Evolutionary conservation across 2,113 vertebrate species (phyloP).

Genomic region (Jaculus jaculus): DNA sequence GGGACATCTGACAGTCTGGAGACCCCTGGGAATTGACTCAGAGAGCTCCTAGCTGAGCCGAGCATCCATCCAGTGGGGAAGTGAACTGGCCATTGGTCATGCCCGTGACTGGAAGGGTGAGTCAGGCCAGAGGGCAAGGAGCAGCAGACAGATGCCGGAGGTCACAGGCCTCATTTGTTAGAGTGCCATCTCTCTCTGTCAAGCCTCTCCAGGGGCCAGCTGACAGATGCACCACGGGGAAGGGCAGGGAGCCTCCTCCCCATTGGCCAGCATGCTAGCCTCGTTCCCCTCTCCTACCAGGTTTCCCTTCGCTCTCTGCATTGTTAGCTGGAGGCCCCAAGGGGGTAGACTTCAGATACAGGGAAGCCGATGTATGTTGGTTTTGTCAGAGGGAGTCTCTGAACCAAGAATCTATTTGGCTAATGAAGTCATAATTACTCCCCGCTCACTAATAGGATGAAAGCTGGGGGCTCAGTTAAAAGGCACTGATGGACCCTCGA

Average conservation of each 20-base stretch:
- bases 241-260: background rate
- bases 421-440: constrained; percentile 86
- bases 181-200: constrained; percentile 70
- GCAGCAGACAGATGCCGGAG: constrained; percentile 43
- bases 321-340: constrained; percentile 62
- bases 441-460: constrained; percentile 79
- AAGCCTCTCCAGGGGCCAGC: constrained; percentile 17
- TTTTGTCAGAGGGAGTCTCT: constrained; percentile 63
- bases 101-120: background rate
- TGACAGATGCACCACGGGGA: constrained; percentile 54
- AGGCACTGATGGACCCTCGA: constrained; percentile 63
- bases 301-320: constrained; percentile 62
- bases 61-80: background rate
- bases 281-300: constrained; percentile 17
- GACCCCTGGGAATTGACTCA: background rate
- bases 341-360: constrained; percentile 64
- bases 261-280: background rate
- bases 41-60: background rate
- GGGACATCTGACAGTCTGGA: background rate
- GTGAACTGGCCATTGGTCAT: background rate
- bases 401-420: constrained; percentile 76
- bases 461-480: constrained; percentile 53
- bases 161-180: constrained; percentile 64
- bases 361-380: constrained; percentile 52
- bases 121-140: constrained; percentile 46